These are phyloP conservation scores for Branchellion lobata DNA, from an alignment of 2,888 invertebrate species.

Conservation along the genomic window DNA sequence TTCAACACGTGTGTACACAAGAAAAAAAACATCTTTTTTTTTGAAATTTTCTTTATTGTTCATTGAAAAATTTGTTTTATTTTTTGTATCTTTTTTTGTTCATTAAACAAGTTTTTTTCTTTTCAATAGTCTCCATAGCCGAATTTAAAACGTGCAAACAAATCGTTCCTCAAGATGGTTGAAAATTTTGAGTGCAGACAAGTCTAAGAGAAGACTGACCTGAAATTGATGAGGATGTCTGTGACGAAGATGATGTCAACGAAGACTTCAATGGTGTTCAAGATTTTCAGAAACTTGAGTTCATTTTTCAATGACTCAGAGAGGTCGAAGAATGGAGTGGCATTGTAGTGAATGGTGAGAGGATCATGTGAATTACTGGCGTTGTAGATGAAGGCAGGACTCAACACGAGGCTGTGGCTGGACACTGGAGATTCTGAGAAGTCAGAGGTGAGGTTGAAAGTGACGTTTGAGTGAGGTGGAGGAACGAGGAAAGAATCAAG, in stretches of 20 bases:
- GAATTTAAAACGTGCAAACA: too few relatives aligned
- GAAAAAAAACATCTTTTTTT: too few relatives aligned
- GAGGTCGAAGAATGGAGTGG: not conserved
- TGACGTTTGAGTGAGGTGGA: too few relatives aligned
- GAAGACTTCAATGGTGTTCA: conserved; percentile 60
- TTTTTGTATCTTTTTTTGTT: too few relatives aligned
- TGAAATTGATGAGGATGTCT: conserved; percentile 63
- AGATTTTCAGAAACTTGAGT: not conserved
- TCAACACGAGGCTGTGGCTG: too few relatives aligned
- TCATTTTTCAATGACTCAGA: not conserved
- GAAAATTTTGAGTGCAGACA: too few relatives aligned
- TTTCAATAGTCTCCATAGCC: too few relatives aligned
- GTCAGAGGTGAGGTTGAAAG: too few relatives aligned
- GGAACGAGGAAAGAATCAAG: too few relatives aligned
- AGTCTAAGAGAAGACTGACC: too few relatives aligned
- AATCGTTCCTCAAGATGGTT: too few relatives aligned
- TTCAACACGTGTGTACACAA: not conserved
- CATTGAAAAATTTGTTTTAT: not conserved
- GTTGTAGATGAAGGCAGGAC: not conserved
- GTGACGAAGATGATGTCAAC: conserved; percentile 63
- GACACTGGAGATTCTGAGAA: too few relatives aligned
- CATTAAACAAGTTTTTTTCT: conserved; percentile 6
- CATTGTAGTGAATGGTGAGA: not conserved
- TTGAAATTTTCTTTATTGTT: not conserved
- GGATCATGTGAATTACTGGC: not conserved